phyloP scores from a whole-genome alignment of 2,113 vertebrate genomes.

The Caloenas nicobarica region DNA sequence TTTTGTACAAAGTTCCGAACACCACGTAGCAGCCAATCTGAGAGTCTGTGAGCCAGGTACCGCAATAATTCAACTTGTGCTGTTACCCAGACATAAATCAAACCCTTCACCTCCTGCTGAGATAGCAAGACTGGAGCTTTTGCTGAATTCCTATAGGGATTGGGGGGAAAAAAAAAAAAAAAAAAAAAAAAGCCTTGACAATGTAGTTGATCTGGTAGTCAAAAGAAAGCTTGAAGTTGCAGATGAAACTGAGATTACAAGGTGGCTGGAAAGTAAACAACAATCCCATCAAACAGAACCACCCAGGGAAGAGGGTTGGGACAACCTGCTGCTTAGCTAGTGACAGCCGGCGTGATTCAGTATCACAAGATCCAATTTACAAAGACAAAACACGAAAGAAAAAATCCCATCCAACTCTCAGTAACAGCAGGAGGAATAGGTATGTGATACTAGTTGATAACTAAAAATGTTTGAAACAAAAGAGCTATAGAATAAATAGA shows the following conservation, averaged over 20 bases:
- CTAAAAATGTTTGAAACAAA: background rate
- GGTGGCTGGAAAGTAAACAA: constrained; percentile 16
- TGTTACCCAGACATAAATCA: constrained; percentile 44
- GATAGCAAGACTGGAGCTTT: background rate
- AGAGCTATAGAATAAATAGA: background rate
- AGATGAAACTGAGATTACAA: constrained; percentile 41
- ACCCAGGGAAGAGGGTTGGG: background rate
- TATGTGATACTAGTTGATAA: background rate
- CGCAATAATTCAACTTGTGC: constrained; percentile 32
- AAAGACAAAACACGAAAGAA: background rate
- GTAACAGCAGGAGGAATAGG: background rate
- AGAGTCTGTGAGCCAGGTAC: background rate
- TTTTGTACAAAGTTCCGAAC: background rate
- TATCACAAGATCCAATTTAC: constrained; percentile 5
- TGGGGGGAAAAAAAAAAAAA: background rate
- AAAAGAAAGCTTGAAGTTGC: constrained; percentile 9
- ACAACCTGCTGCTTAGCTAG: constrained; percentile 14
- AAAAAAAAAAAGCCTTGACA: background rate
- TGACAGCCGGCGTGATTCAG: background rate
- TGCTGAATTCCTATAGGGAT: constrained; percentile 14
- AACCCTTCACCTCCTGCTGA: background rate
- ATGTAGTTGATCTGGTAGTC: constrained; percentile 34
- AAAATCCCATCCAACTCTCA: background rate
- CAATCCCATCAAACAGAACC: constrained; percentile 31
- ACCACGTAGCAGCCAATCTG: background rate